Evolutionary conservation across 2,888 invertebrate genomes (phyloP), one percentile per base, ranked within the genome.

Genomic region (Acrobeloides nanus): DNA sequence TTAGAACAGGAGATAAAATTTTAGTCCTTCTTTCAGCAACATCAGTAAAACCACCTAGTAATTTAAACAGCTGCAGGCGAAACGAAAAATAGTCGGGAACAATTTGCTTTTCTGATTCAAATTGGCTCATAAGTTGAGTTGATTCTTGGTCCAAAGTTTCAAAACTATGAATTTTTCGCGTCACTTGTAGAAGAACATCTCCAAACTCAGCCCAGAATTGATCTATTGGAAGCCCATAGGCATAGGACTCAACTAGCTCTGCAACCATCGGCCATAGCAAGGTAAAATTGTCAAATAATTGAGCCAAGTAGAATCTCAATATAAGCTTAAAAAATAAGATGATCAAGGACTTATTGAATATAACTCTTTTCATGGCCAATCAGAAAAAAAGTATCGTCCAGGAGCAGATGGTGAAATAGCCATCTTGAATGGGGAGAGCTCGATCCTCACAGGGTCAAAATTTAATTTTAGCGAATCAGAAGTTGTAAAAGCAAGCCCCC

Each of bases 181-280:
- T 50, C 12, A 66, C 45, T 68, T 62, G 17, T 41, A 48, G 15
- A 49, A 66, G 43, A 32, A 53, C 48, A 8, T 34, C 29, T 12
- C 34, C 53, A 52, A 73, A 72, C 4, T 75, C 53, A 5, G 61
- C 59, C 77, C 77, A 79, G 64, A 78, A 77, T 34, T 23, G 62
- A 59, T 49, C 70, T 25, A 58, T 48, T 21, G 59, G 38, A 59
- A 67, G 55, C 15, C 51, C 59, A 3, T 50, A 80, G 0, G 86
- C 85, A 72, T 85, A 85, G 0, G 84, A 81, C 1, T 83, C 81
- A 38, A 92, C 82, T 32, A 89, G 79, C 67, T 84, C 82, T 15
- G 81, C 78, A 0, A 85, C 79, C 0, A 89, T 87, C 53, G 85
- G 84, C 92, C 92, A 92, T 0, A 93, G 74, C 12, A 88, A 77